A percentile compares a stretch with the other conserved stretches of the same genome.
phyloP scores from a whole-genome alignment of 1,140 invertebrate species.

The Metopolophium dirhodum region DNA sequence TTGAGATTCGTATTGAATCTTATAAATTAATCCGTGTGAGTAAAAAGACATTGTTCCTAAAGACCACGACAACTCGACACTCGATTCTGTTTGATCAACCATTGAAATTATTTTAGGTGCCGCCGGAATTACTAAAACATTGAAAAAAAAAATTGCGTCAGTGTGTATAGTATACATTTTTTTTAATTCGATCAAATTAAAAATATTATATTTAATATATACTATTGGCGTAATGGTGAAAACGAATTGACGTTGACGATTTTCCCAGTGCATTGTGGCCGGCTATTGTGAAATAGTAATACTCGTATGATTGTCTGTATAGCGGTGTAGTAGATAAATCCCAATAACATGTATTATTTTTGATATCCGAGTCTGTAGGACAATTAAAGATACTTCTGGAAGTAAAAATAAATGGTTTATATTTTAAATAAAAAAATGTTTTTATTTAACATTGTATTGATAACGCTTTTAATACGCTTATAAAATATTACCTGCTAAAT shows the following conservation, averaged over 20 bases:
- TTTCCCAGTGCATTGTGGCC: constrained; percentile 68
- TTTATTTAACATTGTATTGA: not conserved
- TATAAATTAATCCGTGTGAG: constrained; percentile 67
- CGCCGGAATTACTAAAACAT: constrained; percentile 60
- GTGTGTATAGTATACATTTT: not conserved
- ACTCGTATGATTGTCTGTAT: constrained; percentile 69
- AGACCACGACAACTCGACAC: constrained; percentile 68
- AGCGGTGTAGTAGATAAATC: constrained; percentile 66
- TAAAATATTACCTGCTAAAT: constrained; percentile 59
- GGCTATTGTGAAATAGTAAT: constrained; percentile 67
- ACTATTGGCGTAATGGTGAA: constrained; percentile 70
- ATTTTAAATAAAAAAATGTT: too few species aligned
- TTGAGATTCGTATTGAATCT: constrained; percentile 71
- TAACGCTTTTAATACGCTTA: not conserved
- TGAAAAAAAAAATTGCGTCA: too few species aligned
- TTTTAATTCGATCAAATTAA: not conserved
- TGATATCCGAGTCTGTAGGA: constrained; percentile 57
- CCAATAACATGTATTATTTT: constrained; percentile 66
- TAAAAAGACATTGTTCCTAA: constrained; percentile 69
- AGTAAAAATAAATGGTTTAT: not conserved
- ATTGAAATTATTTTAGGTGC: constrained; percentile 64
- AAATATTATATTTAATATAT: not conserved
- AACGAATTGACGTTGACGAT: constrained; percentile 64
- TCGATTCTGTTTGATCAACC: constrained; percentile 67
- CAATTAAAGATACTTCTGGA: constrained; percentile 58